Evolutionary conservation across 2,888 invertebrate species (phyloP), one percentile per base, ranked within the genome.

Genomic region (Eupithecia dodoneata): DNA sequence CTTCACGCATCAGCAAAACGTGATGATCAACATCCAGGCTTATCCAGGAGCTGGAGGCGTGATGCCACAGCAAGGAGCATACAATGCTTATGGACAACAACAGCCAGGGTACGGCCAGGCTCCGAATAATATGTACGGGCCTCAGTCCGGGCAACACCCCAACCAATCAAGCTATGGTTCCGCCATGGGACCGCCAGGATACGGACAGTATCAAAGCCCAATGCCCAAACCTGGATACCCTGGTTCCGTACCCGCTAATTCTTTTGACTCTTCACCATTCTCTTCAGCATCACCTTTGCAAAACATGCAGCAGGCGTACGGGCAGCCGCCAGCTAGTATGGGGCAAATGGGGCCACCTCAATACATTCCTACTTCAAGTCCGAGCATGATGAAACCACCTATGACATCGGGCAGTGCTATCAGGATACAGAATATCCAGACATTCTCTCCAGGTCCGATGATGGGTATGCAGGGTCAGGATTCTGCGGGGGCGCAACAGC

Each of bases 11-110:
- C 96, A 96, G 84, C 96, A 96, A 85, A 96, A 96, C 85, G 96
- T 96, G 3, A 94, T 96, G 90, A 96, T 96, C 72, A 96, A 96
- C 83, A 96, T 96, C 49, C 96, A 96, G 85, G 96, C 96, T 71
- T 96, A 96, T 83, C 96, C 96, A 6, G 96, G 96, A 49, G 91
- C 89, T 4, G 92, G 94, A 47, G 95, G 95, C 15, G 91, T 92
- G 63, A 94, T 95, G 90, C 93, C 92, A 74, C 86, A 94, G 15
- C 95, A 81, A 73, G 73, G 93, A 42, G 88, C 93, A 45, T 96
- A 96, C 83, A 94, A 91, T 70, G 71, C 90, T 3, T 94, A 94
- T 79, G 88, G 88, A 12, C 81, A 82, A 65, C 76, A 76, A 52
- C 93, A 93, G 84, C 93, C 95, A 83, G 88, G 88, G 4, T 93